Evolutionary conservation across 1,140 invertebrate species (phyloP).

Genomic region (Nephotettix cincticeps): DNA sequence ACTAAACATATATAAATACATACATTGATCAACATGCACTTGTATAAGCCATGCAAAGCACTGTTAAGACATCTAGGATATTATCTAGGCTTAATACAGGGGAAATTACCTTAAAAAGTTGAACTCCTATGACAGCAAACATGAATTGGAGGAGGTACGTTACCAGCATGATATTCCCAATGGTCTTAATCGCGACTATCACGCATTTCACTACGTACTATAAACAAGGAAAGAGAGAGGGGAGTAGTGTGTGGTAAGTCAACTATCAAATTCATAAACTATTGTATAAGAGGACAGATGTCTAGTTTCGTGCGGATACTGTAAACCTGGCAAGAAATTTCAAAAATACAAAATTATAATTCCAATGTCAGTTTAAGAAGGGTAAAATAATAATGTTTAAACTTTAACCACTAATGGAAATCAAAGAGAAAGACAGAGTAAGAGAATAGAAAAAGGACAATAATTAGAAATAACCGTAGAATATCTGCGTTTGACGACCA

Average conservation of each 20-base stretch:
- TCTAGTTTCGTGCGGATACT: too few relatives aligned
- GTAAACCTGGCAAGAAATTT: too few relatives aligned
- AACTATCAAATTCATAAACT: background rate
- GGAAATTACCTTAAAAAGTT: constrained; percentile 94
- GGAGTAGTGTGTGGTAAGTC: constrained; percentile 1
- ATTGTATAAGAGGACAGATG: constrained; percentile 26
- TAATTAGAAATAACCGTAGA: background rate
- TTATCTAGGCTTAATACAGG: constrained; percentile 4
- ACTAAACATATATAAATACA: too few relatives aligned
- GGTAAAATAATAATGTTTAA: too few relatives aligned
- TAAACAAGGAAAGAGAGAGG: constrained; percentile 41
- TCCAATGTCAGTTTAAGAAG: too few relatives aligned
- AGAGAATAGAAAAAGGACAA: too few relatives aligned
- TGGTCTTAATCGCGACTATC: constrained; percentile 98
- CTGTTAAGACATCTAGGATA: constrained; percentile 3
- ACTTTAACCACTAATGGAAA: too few relatives aligned
- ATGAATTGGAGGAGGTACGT: constrained; percentile 99
- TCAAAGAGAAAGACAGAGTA: too few relatives aligned
- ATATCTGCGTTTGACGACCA: background rate
- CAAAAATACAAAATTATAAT: too few relatives aligned
- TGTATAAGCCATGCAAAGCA: constrained; percentile 3
- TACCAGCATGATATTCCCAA: constrained; percentile 98
- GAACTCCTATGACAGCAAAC: constrained; percentile 99
- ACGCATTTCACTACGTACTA: constrained; percentile 99
- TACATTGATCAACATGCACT: background rate